Percentiles rank a stretch among this genome's conserved stretches.
Conservation (phyloP, 2,113 vertebrate species). For the Chlamydotis undulata region DNA sequence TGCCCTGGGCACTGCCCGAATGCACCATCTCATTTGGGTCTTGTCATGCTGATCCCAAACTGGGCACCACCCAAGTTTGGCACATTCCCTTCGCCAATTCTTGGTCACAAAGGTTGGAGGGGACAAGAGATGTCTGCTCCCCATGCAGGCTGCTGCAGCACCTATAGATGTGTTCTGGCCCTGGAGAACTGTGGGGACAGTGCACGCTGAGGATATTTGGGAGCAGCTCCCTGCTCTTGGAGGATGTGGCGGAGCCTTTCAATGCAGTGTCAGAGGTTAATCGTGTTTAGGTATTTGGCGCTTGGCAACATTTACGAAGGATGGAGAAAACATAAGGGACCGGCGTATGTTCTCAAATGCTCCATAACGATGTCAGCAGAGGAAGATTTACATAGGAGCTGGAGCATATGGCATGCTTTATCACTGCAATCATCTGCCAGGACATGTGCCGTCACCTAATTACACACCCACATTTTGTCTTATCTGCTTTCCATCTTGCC, state of each 20-base stretch:
- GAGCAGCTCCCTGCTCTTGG: background rate
- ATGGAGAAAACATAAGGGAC: slow-evolving; percentile 42
- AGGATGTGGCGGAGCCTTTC: background rate
- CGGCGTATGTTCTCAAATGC: slow-evolving; percentile 12
- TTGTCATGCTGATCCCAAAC: background rate
- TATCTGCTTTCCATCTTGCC: slow-evolving; percentile 12
- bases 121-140: background rate
- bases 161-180: background rate
- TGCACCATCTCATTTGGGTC: background rate
- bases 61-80: background rate
- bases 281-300: slow-evolving; percentile 55
- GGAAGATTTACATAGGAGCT: slow-evolving; percentile 45
- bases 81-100: background rate
- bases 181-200: too few relatives aligned
- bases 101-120: background rate
- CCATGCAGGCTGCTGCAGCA: background rate
- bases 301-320: slow-evolving; percentile 37
- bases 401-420: slow-evolving; percentile 64
- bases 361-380: background rate
- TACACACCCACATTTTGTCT: slow-evolving; percentile 18
- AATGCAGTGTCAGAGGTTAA: slow-evolving; percentile 29
- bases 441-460: slow-evolving; percentile 55
- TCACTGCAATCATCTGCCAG: slow-evolving; percentile 60
- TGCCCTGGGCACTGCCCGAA: background rate
- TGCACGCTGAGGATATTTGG: background rate